Evolutionary conservation across 2,888 invertebrate species (phyloP).

Genomic region (Thelaira solivaga): DNA sequence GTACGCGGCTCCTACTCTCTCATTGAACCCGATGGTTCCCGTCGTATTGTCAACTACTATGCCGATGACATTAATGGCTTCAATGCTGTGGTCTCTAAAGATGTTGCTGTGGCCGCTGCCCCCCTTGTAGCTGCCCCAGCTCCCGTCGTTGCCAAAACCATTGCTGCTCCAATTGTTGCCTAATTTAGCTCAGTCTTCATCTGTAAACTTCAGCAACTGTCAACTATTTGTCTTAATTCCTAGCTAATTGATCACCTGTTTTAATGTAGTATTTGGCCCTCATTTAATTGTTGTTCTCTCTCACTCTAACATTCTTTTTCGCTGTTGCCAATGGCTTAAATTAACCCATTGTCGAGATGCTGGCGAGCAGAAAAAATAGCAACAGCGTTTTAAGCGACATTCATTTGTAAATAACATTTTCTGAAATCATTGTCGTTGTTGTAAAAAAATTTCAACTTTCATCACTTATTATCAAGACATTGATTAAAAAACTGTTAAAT

Average conservation of each 20-base stretch:
- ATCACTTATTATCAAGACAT: slow-evolving; percentile 64
- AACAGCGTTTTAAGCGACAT: slow-evolving; percentile 71
- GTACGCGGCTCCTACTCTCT: slow-evolving; percentile 78
- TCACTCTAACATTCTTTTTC: background rate
- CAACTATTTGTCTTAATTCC: slow-evolving; percentile 27
- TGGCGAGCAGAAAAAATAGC: slow-evolving; percentile 56
- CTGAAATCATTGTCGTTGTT: slow-evolving; percentile 72
- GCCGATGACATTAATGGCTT: slow-evolving; percentile 78
- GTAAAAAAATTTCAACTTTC: slow-evolving; percentile 70
- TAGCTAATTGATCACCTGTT: slow-evolving; percentile 35
- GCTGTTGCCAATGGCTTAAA: slow-evolving; percentile 35
- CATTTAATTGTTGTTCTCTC: background rate
- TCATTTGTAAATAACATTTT: slow-evolving; percentile 74
- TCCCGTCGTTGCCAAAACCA: slow-evolving; percentile 69
- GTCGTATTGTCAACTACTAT: slow-evolving; percentile 78
- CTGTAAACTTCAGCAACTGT: background rate
- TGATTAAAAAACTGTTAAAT: slow-evolving; percentile 62
- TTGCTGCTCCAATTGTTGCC: slow-evolving; percentile 71
- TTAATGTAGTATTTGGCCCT: background rate
- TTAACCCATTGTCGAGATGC: slow-evolving; percentile 46
- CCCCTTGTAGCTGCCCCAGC: slow-evolving; percentile 74
- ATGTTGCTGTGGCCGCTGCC: slow-evolving; percentile 75
- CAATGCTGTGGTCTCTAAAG: slow-evolving; percentile 78
- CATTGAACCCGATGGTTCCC: slow-evolving; percentile 78
- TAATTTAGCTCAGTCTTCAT: slow-evolving; percentile 56